Evolutionary conservation across 2,113 vertebrate species (phyloP).

Genomic region (Callaeas wilsoni): DNA sequence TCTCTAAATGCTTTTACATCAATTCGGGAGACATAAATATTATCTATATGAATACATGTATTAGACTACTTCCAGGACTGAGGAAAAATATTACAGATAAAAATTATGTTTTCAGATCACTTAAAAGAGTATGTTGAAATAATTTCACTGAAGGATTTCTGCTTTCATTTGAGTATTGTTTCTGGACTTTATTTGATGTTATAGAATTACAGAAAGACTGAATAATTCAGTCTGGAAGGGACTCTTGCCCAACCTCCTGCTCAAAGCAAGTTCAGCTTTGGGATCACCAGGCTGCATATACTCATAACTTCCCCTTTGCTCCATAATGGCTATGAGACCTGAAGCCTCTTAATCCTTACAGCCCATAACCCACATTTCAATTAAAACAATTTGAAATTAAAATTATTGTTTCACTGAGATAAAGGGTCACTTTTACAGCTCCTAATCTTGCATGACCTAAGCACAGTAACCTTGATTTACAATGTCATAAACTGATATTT

Average conservation of each 20-base stretch:
- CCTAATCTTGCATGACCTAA: conserved; percentile 4
- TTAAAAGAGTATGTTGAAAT: neutral
- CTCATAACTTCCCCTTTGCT: neutral
- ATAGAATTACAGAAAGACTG: neutral
- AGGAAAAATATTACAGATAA: neutral
- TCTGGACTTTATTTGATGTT: neutral
- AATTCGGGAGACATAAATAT: neutral
- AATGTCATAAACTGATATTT: neutral
- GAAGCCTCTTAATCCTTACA: neutral
- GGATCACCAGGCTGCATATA: neutral
- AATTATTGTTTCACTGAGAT: conserved; percentile 4
- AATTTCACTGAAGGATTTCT: neutral
- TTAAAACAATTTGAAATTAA: conserved; percentile 17
- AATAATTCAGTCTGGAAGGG: neutral
- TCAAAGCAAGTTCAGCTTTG: neutral
- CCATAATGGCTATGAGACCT: neutral
- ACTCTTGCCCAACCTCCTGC: neutral
- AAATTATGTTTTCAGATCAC: neutral
- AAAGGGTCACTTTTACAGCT: conserved; percentile 18
- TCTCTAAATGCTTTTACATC: neutral
- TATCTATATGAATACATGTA: neutral
- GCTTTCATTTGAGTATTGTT: neutral
- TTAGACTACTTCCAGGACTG: neutral
- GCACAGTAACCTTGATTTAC: conserved; percentile 32
- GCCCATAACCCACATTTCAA: neutral